Evolutionary conservation across 2,113 vertebrate species (phyloP).

Genomic region (Corvus cornix): DNA sequence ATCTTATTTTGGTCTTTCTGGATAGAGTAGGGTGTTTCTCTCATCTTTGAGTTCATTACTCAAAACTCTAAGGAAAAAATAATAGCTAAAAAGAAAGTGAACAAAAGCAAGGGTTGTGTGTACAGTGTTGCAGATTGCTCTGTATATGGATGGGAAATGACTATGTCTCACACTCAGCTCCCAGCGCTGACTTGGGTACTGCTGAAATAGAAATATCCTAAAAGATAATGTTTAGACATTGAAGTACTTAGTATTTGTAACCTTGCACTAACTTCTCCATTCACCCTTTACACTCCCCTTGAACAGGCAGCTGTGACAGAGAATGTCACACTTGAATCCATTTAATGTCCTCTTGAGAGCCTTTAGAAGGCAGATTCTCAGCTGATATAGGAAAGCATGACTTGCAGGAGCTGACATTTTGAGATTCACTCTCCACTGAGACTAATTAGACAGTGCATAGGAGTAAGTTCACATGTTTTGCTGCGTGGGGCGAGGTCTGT

Average conservation of each 20-base stretch:
- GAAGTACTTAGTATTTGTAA: not conserved
- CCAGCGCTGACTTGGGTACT: not conserved
- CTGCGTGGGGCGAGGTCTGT: fast-evolving
- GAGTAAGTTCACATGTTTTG: not conserved
- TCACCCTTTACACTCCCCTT: not conserved
- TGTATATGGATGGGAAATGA: not conserved
- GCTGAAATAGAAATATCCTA: not conserved
- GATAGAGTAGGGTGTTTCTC: not conserved
- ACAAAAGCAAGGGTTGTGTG: not conserved
- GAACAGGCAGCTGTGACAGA: not conserved
- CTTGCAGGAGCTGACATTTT: constrained; percentile 24
- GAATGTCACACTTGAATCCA: not conserved
- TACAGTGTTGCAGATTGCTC: not conserved
- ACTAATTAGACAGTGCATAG: not conserved
- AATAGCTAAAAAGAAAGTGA: not conserved
- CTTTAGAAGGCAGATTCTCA: not conserved
- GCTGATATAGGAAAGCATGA: not conserved
- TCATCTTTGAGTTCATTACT: not conserved
- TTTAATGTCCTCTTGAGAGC: not conserved
- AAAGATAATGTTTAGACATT: not conserved
- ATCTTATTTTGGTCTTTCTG: not conserved
- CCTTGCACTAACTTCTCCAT: not conserved
- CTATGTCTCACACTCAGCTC: fast-evolving
- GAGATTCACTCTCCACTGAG: not conserved
- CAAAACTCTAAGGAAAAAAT: not conserved